Conservation (phyloP, 2,888 invertebrate species). For the Elaeidobius kamerunicus region DNA sequence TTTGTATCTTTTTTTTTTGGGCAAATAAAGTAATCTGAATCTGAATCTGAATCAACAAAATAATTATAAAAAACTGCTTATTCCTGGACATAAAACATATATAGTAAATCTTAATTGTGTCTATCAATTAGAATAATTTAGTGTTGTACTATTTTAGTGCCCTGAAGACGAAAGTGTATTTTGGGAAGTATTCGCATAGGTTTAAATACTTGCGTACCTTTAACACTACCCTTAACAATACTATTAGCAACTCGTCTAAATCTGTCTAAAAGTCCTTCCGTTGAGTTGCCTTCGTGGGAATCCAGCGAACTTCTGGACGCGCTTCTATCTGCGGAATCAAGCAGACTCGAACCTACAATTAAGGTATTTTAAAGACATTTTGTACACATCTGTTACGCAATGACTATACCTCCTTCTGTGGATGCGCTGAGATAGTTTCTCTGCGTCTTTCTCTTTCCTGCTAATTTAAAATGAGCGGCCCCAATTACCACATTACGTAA, state of each 20-base stretch:
- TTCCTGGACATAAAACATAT: too few species aligned
- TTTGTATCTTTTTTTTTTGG: too few species aligned
- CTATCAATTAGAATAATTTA: neutral
- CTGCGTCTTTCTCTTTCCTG: slow-evolving; percentile 62
- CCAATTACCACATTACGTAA: slow-evolving; percentile 88
- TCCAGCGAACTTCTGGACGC: slow-evolving; percentile 48
- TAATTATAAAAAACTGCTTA: too few species aligned
- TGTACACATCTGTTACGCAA: neutral
- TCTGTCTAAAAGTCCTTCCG: slow-evolving; percentile 54
- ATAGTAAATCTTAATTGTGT: neutral
- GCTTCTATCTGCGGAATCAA: slow-evolving; percentile 45
- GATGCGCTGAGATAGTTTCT: slow-evolving; percentile 51
- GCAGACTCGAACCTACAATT: slow-evolving; percentile 40
- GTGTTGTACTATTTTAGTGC: too few species aligned
- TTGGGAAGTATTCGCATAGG: too few species aligned
- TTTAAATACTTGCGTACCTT: too few species aligned
- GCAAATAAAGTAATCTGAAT: neutral
- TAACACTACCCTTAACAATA: slow-evolving; percentile 54
- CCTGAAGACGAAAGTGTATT: too few species aligned
- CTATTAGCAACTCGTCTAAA: slow-evolving; percentile 58
- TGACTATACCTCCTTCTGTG: slow-evolving; percentile 47
- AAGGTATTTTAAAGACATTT: neutral
- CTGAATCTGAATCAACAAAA: too few species aligned
- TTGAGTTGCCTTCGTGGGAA: slow-evolving; percentile 46
- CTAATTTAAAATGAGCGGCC: slow-evolving; percentile 83